Base-by-base conservation (phyloP, 2,888 invertebrate species). In the Seira sanloemensis region DNA sequence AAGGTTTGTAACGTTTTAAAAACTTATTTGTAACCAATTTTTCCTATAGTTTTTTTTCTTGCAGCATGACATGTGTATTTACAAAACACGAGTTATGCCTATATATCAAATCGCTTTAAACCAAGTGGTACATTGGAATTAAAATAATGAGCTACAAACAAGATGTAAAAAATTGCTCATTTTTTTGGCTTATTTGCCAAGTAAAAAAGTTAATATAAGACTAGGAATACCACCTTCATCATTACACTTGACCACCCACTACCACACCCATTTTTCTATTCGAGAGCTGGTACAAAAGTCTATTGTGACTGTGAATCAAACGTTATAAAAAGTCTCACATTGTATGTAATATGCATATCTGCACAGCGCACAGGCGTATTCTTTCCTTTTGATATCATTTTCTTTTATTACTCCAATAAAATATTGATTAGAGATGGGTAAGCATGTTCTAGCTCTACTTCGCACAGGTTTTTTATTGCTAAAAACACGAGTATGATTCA, bases 191-290 rank as follows among this genome's bases (percentile, higher is more conserved):
- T 9, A 37, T 37, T 37, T 37, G 12, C 37, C 37, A 5, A 37
- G 37, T 9, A 37, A 37, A 37, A 12, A 9, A 37, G 37, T 37
- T 12, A 9, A 12, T 37, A 37, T 37, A 37, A 37, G 12, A 12
- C 12, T 37, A 12, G 37, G 5, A 37, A 12, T 37, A 37, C 37
- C 37, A 9, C 37, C 37, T 37, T 37, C 37, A 19, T 72, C 65
- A 69, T 24, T 67, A 67, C 50, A 21, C 58, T 68, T 54, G 77
- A 73, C 79, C 79, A 73, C 79, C 79, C 73, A 73, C 73, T 23
- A 73, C 79, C 79, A 79, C 79, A 79, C 79, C 79, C 79, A 66
- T 73, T 62, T 62, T 67, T 46, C 68, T 26, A n/a, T n/a, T n/a
- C n/a, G n/a, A n/a, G n/a, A n/a, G n/a, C n/a, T n/a, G n/a, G n/a